Evolutionary conservation across 2,888 invertebrate genomes (phyloP).

Genomic region (Chironomus riparius): DNA sequence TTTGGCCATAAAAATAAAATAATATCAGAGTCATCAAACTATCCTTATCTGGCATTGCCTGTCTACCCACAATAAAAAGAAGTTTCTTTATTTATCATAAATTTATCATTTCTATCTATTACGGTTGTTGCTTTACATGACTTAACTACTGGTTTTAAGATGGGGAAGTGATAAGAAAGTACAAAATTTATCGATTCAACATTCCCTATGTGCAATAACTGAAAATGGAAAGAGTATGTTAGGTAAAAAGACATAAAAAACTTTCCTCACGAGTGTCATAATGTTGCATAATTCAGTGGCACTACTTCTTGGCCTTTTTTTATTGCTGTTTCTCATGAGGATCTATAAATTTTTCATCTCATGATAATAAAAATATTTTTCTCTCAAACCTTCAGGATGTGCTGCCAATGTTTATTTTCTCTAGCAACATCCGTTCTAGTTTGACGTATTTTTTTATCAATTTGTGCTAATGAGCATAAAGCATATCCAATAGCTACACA

Average conservation of each 20-base stretch:
- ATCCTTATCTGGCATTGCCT: background rate
- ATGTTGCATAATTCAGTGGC: constrained; percentile 15
- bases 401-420: background rate
- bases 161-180: background rate
- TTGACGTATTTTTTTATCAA: no score
- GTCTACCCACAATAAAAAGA: background rate
- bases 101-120: background rate
- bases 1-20: no score
- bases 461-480: no score
- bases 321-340: no score
- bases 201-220: background rate
- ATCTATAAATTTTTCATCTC: no score
- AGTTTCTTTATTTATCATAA: background rate
- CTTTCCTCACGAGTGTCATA: constrained; percentile 3
- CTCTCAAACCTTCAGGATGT: background rate
- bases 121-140: background rate
- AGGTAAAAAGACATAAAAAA: background rate
- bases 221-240: background rate
- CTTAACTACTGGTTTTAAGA: no score
- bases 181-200: background rate
- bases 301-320: no score
- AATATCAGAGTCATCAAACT: background rate
- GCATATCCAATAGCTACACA: no score
- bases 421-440: no score
- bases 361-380: no score